Evolutionary conservation across 2,113 vertebrate genomes (phyloP), one percentile per base, ranked within the genome.

Genomic region (Megaleporinus macrocephalus): DNA sequence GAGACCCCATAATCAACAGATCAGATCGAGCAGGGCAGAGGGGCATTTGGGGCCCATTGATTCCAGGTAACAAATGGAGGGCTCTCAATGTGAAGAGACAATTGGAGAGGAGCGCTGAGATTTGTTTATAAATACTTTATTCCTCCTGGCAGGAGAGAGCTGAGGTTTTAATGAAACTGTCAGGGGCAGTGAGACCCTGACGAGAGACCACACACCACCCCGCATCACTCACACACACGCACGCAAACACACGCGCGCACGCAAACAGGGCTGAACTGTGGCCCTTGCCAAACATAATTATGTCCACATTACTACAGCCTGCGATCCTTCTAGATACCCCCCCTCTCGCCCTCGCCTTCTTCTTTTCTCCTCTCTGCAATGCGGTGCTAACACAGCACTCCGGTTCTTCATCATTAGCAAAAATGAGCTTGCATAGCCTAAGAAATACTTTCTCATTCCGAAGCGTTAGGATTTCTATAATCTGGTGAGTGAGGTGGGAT

Each of bases 91-190:
- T 80, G 78, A 83, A 78, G 83, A 86, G 86, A 84, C 85, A 83
- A 81, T 81, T 27, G 14, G 13, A 57, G 65, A 20, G 47, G 78
- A 59, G 72, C 79, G 76, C 84, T 57, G 79, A 90, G 85, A 89
- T 90, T 89, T 91, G 86, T 89, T 88, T 89, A 86, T 89, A 92
- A 92, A 92, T 89, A 86, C 87, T 87, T 88, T 83, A 89, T 90
- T 90, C 80, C 85, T 79, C 79, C 73, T 87, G 87, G 76, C 82
- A 88, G 85, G 86, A 41, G 24, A 79, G 86, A 86, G 87, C 66
- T 82, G 72, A 24, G 82, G 70, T 88, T 89, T 90, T 93, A 93
- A 93, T 93, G 90, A 91, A 93, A 91, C 83, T 91, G 90, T 93
- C 91, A 90, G 81, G 73, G 80, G 83, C 84, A 71, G 84, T 73